A percentile compares a stretch with the other conserved stretches of the same genome.
Evolutionary conservation across 2,797 vertebrate genomes (phyloP).

Genomic region (Cynopterus sphinx): DNA sequence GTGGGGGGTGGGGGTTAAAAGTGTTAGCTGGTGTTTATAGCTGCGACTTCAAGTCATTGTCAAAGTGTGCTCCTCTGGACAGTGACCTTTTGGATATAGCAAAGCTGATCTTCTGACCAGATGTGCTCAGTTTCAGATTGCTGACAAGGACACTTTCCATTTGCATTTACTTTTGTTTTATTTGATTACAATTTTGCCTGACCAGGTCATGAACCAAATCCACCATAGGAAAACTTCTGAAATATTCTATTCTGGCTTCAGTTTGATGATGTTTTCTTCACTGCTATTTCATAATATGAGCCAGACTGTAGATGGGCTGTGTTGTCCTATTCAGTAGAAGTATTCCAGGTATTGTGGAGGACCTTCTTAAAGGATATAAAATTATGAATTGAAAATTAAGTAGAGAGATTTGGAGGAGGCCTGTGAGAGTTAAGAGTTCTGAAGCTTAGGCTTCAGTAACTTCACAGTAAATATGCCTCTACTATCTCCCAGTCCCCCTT

Average conservation of each 20-base stretch:
- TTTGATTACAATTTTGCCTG: slow-evolving; percentile 34
- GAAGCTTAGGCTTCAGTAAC: background rate
- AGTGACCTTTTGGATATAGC: background rate
- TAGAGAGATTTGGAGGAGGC: background rate
- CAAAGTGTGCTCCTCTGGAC: background rate
- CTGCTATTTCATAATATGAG: background rate
- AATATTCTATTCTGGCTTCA: background rate
- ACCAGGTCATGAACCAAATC: background rate
- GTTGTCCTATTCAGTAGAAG: background rate
- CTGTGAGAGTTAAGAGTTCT: background rate
- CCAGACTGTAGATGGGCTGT: background rate
- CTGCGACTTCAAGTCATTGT: background rate
- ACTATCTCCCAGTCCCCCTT: background rate
- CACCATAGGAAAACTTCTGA: background rate
- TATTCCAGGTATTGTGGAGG: background rate
- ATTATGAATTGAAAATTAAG: background rate
- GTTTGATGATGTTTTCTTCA: background rate
- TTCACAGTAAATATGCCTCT: background rate
- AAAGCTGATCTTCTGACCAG: background rate
- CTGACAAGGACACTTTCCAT: background rate
- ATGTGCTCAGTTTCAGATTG: background rate
- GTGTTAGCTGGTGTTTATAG: background rate
- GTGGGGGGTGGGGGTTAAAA: background rate
- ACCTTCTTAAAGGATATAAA: background rate
- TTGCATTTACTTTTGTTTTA: background rate